Evolutionary conservation across 1,140 invertebrate genomes (phyloP), one percentile per base, ranked within the genome.

Genomic region (Trichonephila clavipes): DNA sequence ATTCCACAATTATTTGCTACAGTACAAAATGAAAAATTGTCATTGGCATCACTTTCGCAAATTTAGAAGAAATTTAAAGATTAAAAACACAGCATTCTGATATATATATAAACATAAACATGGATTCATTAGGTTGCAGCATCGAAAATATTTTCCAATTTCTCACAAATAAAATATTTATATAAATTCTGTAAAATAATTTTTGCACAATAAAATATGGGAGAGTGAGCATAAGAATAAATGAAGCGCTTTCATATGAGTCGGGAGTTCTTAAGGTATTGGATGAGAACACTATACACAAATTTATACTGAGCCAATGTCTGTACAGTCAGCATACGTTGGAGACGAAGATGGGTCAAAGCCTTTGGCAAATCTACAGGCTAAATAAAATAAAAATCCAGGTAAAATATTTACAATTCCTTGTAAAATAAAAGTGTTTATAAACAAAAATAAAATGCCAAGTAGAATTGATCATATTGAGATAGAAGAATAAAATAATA

Each of bases 221-320:
- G 18, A 59, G 83, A 24, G 59, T 59, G 21, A n/a, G 2, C 66
- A 69, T 7, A 14, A 69, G 24, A 59, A 62, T 2, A 87, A 28
- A 28, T 69, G 10, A 7, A 51, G 7, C 51, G 6, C 12, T 69
- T 18, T 90, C 94, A 98, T 94, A 99, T 99, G 77, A 98, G 97
- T 92, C 98, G 96, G 61, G 98, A 98, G 94, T 98, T 97, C 95
- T 98, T 98, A 69, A 98, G 95, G 96, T 98, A 98, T 94, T 98
- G 97, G 86, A 98, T 97, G 24, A 99, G 96, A 61, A 98, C 96
- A 95, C 97, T 97, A 95, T 98, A 98, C n/a, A 98, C 97, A 95
- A 98, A 98, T 95, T 97, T 97, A 96, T 99, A 99, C 95, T 98
- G 98, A 85, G 97, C 97, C 81, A 98, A 96, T 72, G 98, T 98